Base-by-base conservation (phyloP, 2,797 vertebrate genomes). In the Diglossa cyanea region DNA sequence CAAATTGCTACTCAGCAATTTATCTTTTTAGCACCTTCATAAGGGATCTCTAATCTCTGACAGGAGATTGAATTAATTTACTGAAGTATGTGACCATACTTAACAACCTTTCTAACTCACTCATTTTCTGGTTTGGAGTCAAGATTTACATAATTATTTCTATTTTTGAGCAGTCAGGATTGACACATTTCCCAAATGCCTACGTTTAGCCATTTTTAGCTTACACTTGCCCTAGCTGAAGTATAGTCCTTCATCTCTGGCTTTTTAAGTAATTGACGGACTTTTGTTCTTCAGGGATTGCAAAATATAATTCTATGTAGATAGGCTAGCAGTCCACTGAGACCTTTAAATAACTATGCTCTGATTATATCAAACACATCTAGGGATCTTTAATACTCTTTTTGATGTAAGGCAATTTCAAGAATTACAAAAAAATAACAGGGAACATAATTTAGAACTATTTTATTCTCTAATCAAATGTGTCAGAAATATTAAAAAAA, bases 121-220 rank as follows among this genome's bases (percentile, higher is more conserved):
- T 1, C 12, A 1, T 54, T 88, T 94, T 79, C 94, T 93, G 92
- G 86, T 94, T 91, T 74, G 67, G 81, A 97, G 88, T 88, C 90
- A 97, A 96, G 96, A 96, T 97, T 97, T 97, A 95, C 96, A 97
- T 97, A 97, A 97, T 97, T 96, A 95, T 91, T 93, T 94, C 95
- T 97, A 96, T 94, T 97, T 97, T 97, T 95, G 73, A 96, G 71
- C 73, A 85, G 57, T 93, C 80, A 89, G 75, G 86, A 73, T 78
- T 95, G 95, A 94, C 93, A 95, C 50, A 84, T 95, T 93, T 94
- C 91, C 91, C 84, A 81, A 61, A 86, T 88, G 76, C 91, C 84
- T 89, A 66, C 13, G 0, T 95, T 89, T 58, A 93, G 78, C 57
- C 94, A 86, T 92, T 95, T 96, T 94, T 96, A 95, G 86, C 88